Evolutionary conservation across 2,113 vertebrate genomes (phyloP).

Genomic region (Pedetes capensis): DNA sequence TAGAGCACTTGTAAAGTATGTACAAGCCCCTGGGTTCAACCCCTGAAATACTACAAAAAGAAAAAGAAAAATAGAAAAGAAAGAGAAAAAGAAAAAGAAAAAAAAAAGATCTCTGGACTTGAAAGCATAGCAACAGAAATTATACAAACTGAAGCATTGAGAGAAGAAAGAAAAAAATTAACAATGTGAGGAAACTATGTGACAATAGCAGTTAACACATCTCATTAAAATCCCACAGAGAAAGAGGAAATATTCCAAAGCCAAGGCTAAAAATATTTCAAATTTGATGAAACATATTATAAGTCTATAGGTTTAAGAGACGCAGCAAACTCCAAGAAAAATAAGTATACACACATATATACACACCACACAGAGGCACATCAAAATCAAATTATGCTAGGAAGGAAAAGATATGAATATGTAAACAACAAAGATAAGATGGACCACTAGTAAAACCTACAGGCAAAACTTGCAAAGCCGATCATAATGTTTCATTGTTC

Average conservation of each 20-base stretch:
- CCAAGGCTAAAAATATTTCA: background rate
- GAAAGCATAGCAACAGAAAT: background rate
- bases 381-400: background rate
- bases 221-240: slow-evolving; percentile 28
- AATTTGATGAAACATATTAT: slow-evolving; percentile 1
- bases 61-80: too few species aligned
- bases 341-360: background rate
- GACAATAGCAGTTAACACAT: background rate
- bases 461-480: slow-evolving; percentile 4
- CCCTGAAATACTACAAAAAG: too few species aligned
- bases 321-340: background rate
- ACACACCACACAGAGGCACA: background rate
- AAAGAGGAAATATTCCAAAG: background rate
- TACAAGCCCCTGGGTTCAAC: too few species aligned
- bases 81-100: too few species aligned
- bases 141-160: background rate
- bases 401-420: too few species aligned
- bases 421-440: too few species aligned
- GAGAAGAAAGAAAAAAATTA: background rate
- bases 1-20: too few species aligned
- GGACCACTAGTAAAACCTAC: too few species aligned
- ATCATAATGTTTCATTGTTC: slow-evolving; percentile 18
- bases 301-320: background rate
- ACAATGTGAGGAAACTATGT: background rate
- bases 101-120: background rate